Conservation (phyloP, 2,888 invertebrate genomes). For the Helicoverpa assulta region DNA sequence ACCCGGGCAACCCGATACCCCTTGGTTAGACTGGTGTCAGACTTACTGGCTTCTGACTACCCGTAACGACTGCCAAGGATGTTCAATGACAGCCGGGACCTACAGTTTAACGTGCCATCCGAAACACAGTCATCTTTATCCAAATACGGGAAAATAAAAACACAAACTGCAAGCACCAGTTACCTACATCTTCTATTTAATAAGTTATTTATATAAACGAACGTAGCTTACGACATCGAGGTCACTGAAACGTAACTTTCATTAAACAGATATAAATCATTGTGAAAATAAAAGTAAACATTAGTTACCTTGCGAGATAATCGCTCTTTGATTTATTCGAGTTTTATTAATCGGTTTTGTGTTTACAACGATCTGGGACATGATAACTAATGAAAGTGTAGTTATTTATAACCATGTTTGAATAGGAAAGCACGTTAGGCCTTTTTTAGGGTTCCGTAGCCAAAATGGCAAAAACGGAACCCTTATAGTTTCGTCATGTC, state of each 20-base stretch:
- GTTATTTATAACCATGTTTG: neutral
- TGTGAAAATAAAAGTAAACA: slow-evolving; percentile 11
- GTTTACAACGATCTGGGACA: neutral
- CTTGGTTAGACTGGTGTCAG: no score
- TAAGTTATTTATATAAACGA: slow-evolving; percentile 24
- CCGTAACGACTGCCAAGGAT: no score
- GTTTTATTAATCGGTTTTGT: neutral
- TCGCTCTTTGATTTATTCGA: neutral
- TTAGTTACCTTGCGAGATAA: neutral
- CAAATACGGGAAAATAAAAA: slow-evolving; percentile 15
- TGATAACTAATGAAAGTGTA: neutral
- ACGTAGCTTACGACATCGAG: slow-evolving; percentile 33
- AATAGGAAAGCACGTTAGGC: neutral
- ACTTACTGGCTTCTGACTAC: no score
- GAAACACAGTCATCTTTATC: neutral
- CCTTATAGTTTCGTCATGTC: no score
- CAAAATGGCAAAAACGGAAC: no score
- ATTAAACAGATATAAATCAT: slow-evolving; percentile 17
- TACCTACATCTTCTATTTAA: slow-evolving; percentile 28
- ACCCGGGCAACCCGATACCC: no score
- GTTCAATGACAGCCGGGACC: no score
- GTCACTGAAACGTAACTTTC: slow-evolving; percentile 38
- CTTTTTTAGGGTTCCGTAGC: no score
- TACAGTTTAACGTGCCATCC: no score
- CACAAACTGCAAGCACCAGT: slow-evolving; percentile 4